Evolutionary conservation across 2,888 invertebrate genomes (phyloP).

Genomic region (Halictus ligatus): DNA sequence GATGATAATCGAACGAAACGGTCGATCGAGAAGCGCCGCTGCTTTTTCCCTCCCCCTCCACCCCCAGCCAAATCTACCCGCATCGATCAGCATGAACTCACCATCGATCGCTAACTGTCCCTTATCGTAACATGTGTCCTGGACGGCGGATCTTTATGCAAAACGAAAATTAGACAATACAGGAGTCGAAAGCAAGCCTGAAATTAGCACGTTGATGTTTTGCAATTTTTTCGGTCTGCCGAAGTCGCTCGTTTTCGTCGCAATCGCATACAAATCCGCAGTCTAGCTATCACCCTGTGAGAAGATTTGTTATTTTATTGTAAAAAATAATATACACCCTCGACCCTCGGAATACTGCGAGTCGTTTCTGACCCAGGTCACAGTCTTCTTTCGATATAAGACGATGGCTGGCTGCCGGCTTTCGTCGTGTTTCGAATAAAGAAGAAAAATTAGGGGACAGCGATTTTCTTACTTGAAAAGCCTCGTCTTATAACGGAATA

Average conservation of each 20-base stretch:
- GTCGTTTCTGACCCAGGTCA: no score
- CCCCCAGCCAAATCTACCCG: no score
- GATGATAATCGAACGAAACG: background rate
- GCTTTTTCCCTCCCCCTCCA: background rate
- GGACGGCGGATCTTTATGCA: background rate
- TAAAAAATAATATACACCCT: background rate
- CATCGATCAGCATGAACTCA: background rate
- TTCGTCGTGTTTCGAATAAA: no score
- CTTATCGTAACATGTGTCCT: background rate
- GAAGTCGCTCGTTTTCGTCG: background rate
- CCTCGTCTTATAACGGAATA: no score
- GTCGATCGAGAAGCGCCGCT: background rate
- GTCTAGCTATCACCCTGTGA: background rate
- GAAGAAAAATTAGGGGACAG: no score
- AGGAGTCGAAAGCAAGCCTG: no score
- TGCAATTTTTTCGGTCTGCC: no score
- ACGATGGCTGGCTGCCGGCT: no score
- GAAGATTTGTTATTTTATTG: background rate
- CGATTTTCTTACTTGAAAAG: no score
- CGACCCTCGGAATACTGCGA: no score
- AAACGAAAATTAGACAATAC: background rate
- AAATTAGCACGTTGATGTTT: no score
- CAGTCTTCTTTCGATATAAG: no score
- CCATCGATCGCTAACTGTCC: background rate
- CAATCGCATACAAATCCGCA: background rate